Evolutionary conservation across 2,888 invertebrate species (phyloP), one percentile per base, ranked within the genome.

Genomic region (Timema podura): DNA sequence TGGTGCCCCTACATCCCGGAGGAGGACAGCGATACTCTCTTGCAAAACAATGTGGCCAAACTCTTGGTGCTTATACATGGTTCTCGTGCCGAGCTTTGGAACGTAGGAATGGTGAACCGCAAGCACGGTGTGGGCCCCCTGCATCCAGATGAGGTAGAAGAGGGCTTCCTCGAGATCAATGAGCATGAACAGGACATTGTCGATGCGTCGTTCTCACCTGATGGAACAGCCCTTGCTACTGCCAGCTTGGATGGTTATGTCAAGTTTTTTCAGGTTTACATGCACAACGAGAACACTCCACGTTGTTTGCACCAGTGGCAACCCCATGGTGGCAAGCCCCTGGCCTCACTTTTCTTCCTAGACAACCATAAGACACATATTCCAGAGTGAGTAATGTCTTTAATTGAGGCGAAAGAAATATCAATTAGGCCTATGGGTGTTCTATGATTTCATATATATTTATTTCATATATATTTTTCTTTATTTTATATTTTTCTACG

Each of bases 1-100:
- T 97, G 97, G 97, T 97, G 97, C 79, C 95, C 96, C 0, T 96
- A 90, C 83, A 89, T 95, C 72, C 93, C 94, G 0, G 87, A 86
- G 70, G 88, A 87, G 73, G 89, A 87, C 7, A 87, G 87, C 10
- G 87, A 89, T 51, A 82, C 81, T 71, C 81, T 84, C 5, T 70
- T 75, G 46, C 74, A 76, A 8, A 89, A 89, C 61, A 90, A 91
- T 76, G 89, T 89, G 30, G 90, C 91, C 45, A 89, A 91, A 77
- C 84, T 94, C 76, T 85, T 96, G 77, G 91, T 93, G 70, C 87
- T 94, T 77, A 89, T 94, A 5, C 90, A 94, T 78, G 91, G 89
- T 59, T 87, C 68, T 76, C 79, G 86, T 86, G 80, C 85, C 48
- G 85, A 86, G 77, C 81, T 87, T 69, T 85, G 85, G 82, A 85